Conservation (phyloP, 1,140 invertebrate species). For the Ectropis grisescens region DNA sequence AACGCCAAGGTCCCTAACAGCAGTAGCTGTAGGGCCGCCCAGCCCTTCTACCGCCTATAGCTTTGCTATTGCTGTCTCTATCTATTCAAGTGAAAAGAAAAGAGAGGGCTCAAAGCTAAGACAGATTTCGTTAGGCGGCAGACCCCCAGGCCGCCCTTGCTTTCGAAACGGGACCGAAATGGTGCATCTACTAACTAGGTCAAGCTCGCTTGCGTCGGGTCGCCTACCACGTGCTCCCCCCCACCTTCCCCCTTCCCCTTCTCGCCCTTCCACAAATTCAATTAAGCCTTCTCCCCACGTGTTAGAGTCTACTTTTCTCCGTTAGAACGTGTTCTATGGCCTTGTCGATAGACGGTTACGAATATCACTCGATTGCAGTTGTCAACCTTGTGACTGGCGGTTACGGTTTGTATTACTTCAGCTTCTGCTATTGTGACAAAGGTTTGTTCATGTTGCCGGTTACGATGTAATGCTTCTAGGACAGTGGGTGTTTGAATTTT, state of each 20-base stretch:
- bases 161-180: conserved; percentile 48
- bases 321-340: conserved; percentile 13
- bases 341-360: conserved; percentile 23
- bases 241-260: conserved; percentile 11
- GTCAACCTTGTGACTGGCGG: neutral
- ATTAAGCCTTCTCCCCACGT: conserved; percentile 8
- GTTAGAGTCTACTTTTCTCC: conserved; percentile 25
- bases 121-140: no score
- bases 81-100: no score
- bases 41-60: no score
- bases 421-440: conserved; percentile 13
- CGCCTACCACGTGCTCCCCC: conserved; percentile 47
- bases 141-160: conserved; percentile 36
- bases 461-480: conserved; percentile 2
- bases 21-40: conserved; percentile 26
- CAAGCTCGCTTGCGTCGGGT: conserved; percentile 54
- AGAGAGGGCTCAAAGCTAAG: no score
- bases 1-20: conserved; percentile 7
- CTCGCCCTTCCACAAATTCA: conserved; percentile 4
- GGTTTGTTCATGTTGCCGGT: conserved; percentile 9
- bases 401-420: conserved; percentile 8
- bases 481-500: conserved; percentile 16
- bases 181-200: conserved; percentile 61
- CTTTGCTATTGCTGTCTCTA: no score
- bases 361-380: conserved; percentile 1